Evolutionary conservation across 1,140 invertebrate species (phyloP), one percentile per base, ranked within the genome.

Genomic region (Paramacrobiotus metropolitanus): DNA sequence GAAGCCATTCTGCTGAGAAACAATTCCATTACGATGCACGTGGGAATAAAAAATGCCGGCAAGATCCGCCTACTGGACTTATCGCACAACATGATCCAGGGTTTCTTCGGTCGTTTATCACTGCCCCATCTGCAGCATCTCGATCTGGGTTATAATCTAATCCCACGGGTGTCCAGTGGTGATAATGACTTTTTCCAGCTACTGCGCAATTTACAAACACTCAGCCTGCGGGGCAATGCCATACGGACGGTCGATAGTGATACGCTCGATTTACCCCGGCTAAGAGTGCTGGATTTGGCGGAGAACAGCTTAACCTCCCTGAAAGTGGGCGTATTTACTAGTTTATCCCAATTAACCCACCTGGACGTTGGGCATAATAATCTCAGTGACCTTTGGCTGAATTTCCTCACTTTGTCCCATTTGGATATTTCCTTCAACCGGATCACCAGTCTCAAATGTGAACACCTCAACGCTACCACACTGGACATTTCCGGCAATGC

Each of bases 131-230:
- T 55, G 48, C 15, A 55, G 48, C 48, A 55, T 28, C 24, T 55
- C 15, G 48, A 55, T 24, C 28, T 55, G 0, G 9, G 15, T 4
- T 24, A 55, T 24, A 55, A 55, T 24, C 4, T 4, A 9, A 15
- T 55, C 15, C 15, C 48, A 28, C 48, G 48, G 15, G 24, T 55
- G 15, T 20, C 48, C 48, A 55, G 48, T 24, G 28, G 48, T 24
- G 48, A 55, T 55, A 55, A 55, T 55, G 48, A 55, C 48, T 55
- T 55, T 55, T 55, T 55, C 48, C 15, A 15, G 9, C 48, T 24
- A 28, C 24, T 55, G 15, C 48, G 48, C 4, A 55, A 24, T 28
- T 0, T 55, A 0, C 48, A 55, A 24, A 55, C 48, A 20, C 48
- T 55, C 9, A 55, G 24, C 28, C 24, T 55, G 24, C 48, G 48